Evolutionary conservation across 2,888 invertebrate genomes (phyloP).

Genomic region (Acanthoscelides obtectus): DNA sequence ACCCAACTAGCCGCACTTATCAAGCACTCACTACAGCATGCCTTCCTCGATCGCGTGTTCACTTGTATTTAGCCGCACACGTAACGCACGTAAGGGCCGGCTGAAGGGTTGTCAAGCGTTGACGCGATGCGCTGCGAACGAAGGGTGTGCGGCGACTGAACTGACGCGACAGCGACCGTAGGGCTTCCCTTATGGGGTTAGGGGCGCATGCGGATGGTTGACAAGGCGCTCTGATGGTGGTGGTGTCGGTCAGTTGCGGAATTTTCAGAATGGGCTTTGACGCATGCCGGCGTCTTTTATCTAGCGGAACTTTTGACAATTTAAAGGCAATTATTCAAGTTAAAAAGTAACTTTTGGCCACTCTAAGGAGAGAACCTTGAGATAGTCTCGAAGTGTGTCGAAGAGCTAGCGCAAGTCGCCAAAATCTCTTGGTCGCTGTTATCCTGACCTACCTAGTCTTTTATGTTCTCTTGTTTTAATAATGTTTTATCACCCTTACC

Average conservation of each 20-base stretch:
- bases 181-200: neutral
- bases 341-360: no score
- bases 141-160: neutral
- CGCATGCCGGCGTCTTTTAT: neutral
- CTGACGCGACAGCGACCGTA: neutral
- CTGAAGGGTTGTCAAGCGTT: neutral
- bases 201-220: neutral
- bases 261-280: neutral
- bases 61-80: neutral
- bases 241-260: neutral
- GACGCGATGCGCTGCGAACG: neutral
- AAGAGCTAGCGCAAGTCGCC: no score
- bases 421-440: no score
- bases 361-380: no score
- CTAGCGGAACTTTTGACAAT: neutral
- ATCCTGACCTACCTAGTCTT: no score
- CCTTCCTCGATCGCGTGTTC: neutral
- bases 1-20: neutral
- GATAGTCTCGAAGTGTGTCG: no score
- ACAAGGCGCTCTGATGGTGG: neutral
- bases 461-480: no score
- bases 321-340: no score
- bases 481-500: no score
- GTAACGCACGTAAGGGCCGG: neutral
- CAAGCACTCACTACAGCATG: neutral